Evolutionary conservation across 2,888 invertebrate species (phyloP), one percentile per base, ranked within the genome.

Genomic region (Cryptus viduatorius): DNA sequence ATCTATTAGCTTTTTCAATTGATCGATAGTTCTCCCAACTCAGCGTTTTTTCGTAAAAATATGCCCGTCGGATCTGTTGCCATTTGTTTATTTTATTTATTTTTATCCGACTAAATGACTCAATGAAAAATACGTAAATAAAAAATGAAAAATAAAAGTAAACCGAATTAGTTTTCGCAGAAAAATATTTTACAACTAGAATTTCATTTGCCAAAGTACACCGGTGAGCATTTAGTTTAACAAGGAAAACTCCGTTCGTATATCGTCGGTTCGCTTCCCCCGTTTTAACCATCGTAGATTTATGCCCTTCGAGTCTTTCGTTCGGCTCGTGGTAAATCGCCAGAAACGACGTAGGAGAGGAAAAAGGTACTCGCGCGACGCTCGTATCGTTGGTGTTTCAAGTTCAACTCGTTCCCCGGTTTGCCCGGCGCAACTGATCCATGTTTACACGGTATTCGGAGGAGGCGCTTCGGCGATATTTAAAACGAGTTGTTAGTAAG

Each of bases 401-500:
- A 56, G 24, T 64, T 56, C 50, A 42, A n/a, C 64, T 29, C 69
- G 50, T n/a, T 64, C 44, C 10, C 29, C 14, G 61, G 69, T 24
- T 75, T 37, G 29, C 24, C 12, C 53, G 16, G 69, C 14, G 24
- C 10, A 12, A 61, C 37, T 31, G 64, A 31, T 69, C 64, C 53
- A 42, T 8, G 56, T 71, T 71, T 42, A 56, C 61, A 14, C 37
- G 48, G 53, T 65, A 79, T 72, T 16, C 42, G 65, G 44, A 53
- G 59, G 59, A n/a, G 53, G 65, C 37, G 37, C 7, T 46, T 46
- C 46, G 59, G 64, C 19, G 65, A 69, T 73, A 61, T 81, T 81
- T 81, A 68, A 81, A 84, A 78, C 68, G 67, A 73, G 69, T 68
- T 46, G 73, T 68, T 68, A n/a, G 10, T 78, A 80, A 77, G 19